phyloP scores from a whole-genome alignment of 1,140 invertebrate genomes.

The Drosophila teissieri region DNA sequence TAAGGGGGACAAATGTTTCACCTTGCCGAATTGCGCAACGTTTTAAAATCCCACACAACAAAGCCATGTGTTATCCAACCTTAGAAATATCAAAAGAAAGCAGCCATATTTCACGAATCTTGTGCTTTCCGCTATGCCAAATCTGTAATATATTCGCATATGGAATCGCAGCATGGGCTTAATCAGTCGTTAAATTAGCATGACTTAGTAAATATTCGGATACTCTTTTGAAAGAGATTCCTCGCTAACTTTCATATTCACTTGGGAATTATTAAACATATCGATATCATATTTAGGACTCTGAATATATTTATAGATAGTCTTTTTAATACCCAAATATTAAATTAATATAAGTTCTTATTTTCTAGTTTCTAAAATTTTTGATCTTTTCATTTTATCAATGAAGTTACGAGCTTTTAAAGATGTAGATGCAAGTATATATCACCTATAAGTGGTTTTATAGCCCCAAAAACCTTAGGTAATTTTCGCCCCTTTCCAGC shows the following conservation, averaged over 20 bases:
- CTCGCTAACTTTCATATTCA: background rate
- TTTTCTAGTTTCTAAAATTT: too few relatives aligned
- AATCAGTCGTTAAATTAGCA: slow-evolving; percentile 18
- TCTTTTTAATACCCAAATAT: too few relatives aligned
- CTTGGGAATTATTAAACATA: background rate
- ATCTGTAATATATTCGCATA: slow-evolving; percentile 51
- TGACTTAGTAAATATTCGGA: background rate
- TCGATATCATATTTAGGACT: background rate
- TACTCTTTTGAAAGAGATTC: slow-evolving; percentile 6
- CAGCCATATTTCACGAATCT: slow-evolving; percentile 32
- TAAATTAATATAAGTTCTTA: too few relatives aligned
- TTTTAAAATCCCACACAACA: slow-evolving; percentile 41
- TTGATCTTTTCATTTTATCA: background rate
- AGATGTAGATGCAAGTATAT: background rate
- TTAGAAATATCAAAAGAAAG: slow-evolving; percentile 68
- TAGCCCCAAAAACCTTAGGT: background rate
- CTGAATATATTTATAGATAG: too few relatives aligned
- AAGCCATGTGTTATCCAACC: slow-evolving; percentile 35
- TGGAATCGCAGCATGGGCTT: slow-evolving; percentile 23
- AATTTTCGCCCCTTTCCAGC: background rate
- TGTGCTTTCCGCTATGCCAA: slow-evolving; percentile 40
- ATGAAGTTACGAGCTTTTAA: too few relatives aligned
- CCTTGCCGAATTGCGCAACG: slow-evolving; percentile 65
- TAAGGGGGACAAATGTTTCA: slow-evolving; percentile 36
- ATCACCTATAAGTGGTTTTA: slow-evolving; percentile 1